Conservation (phyloP, 2,797 vertebrate genomes). For the Leptatherina wallacei region DNA sequence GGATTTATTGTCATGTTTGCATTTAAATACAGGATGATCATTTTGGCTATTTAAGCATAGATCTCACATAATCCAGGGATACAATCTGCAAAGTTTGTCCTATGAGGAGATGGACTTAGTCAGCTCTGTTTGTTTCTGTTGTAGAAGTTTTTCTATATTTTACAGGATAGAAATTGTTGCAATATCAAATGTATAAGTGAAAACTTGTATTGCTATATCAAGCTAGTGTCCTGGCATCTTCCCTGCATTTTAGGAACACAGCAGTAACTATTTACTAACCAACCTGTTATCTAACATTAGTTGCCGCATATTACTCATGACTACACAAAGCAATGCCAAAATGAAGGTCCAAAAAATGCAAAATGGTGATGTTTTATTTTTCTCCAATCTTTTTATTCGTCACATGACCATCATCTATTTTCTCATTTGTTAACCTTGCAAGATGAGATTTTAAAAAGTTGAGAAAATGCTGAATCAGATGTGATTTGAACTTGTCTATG, state of each 20-base stretch:
- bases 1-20: background rate
- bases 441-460: background rate
- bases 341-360: too few species aligned
- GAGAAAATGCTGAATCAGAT: background rate
- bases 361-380: too few species aligned
- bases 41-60: background rate
- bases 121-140: too few species aligned
- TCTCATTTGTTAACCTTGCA: too few species aligned
- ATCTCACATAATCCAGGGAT: background rate
- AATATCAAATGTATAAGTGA: too few species aligned
- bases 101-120: too few species aligned
- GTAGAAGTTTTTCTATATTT: background rate
- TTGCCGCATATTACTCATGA: too few species aligned
- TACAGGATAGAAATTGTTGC: background rate
- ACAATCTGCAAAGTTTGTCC: background rate
- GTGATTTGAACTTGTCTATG: background rate
- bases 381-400: too few species aligned
- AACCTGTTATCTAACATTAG: too few species aligned
- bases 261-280: too few species aligned
- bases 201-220: background rate
- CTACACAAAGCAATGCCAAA: too few species aligned
- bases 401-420: too few species aligned
- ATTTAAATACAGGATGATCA: background rate
- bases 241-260: background rate
- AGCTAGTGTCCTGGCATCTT: background rate